Conservation (phyloP, 2,888 invertebrate species). For the Thyatira batis region DNA sequence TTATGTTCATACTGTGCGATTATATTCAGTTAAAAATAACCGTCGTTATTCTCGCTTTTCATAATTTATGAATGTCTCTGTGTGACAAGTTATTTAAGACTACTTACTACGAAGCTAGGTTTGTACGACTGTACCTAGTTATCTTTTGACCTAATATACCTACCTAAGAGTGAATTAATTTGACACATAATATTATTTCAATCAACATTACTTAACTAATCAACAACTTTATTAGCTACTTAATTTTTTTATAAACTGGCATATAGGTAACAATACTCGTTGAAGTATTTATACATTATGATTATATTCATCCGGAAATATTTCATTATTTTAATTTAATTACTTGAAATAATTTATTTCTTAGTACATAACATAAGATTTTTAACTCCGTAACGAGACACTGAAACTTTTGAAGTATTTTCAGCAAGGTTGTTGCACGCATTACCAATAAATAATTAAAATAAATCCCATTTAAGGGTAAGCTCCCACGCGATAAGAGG, state of each 20-base stretch:
- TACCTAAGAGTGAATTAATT: not conserved
- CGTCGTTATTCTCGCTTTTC: conserved; percentile 61
- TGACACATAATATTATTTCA: too few relatives aligned
- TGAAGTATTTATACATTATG: too few relatives aligned
- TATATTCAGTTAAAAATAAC: conserved; percentile 76
- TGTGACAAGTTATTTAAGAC: conserved; percentile 6
- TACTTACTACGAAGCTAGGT: conserved; percentile 7
- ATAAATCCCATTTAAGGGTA: conserved; percentile 80
- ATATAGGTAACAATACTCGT: too few relatives aligned
- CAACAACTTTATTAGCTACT: too few relatives aligned
- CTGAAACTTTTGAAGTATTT: conserved; percentile 16
- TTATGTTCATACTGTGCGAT: conserved; percentile 80
- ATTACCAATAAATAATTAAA: conserved; percentile 78
- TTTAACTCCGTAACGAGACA: not conserved
- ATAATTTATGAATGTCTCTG: conserved; percentile 59
- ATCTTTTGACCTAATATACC: not conserved
- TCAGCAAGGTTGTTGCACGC: conserved; percentile 36
- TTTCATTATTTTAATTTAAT: not conserved
- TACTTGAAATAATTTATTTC: not conserved
- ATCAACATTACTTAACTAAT: too few relatives aligned
- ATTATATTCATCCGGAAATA: too few relatives aligned
- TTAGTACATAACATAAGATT: not conserved
- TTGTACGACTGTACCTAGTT: conserved; percentile 1
- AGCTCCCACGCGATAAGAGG: conserved; percentile 82
- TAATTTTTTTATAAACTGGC: too few relatives aligned